A percentile compares a stretch with the other conserved stretches of the same genome.
Conservation (phyloP, 2,888 invertebrate genomes). For the Acrocyrtus sp. region DNA sequence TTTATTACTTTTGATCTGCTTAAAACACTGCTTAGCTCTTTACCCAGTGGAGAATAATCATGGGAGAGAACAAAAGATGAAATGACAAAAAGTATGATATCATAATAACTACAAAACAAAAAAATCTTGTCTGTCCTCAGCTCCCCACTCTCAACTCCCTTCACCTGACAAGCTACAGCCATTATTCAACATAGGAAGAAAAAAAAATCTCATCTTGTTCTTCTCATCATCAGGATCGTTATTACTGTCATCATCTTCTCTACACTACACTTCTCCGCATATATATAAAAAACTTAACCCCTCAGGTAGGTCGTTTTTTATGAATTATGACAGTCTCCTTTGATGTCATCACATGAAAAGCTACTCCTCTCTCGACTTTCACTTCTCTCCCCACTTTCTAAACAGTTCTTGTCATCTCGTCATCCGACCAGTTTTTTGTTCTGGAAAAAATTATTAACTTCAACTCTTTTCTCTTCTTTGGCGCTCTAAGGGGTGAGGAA, state of each 20-base stretch:
- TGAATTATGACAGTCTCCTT: slow-evolving; percentile 52
- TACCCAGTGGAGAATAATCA: neutral
- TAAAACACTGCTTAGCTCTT: too few species aligned
- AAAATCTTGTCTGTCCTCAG: neutral
- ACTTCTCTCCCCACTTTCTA: slow-evolving; percentile 20
- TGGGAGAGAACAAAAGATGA: neutral
- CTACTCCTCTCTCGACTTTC: slow-evolving; percentile 5
- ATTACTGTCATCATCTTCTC: slow-evolving; percentile 4
- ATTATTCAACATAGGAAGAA: too few species aligned
- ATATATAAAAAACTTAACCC: slow-evolving; percentile 36
- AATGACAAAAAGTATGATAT: neutral
- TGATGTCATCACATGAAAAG: slow-evolving; percentile 38
- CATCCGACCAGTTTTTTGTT: too few species aligned
- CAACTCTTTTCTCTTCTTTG: slow-evolving; percentile 21
- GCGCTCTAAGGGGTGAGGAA: too few species aligned
- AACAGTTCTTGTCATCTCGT: neutral
- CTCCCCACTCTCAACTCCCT: neutral
- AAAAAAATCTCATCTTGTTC: neutral
- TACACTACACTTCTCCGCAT: too few species aligned
- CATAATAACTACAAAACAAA: neutral
- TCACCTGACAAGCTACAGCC: too few species aligned
- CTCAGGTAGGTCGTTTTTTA: slow-evolving; percentile 42
- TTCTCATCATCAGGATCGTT: slow-evolving; percentile 8
- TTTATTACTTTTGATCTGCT: too few species aligned
- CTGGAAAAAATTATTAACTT: slow-evolving; percentile 32